Base-by-base conservation (phyloP, 2,888 invertebrate species). In the Philereme vetulata region DNA sequence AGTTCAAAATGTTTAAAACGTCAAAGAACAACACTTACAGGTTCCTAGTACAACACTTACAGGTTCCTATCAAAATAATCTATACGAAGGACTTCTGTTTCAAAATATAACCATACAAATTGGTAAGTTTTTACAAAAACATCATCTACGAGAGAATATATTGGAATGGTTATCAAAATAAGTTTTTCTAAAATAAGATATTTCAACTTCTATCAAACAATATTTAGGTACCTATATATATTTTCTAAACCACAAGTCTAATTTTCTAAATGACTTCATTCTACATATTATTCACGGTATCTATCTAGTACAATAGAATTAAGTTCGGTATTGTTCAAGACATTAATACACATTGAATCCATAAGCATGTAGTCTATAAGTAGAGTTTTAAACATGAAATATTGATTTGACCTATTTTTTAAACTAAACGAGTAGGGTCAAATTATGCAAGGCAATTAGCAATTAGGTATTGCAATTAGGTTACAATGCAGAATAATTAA, bases 211-310 rank as follows among this genome's bases (percentile, higher is more conserved):
- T 75, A 78, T 21, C 21, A 74, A 68, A 71, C 59, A 21, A 21
- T 21, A 21, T 21, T 21, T 21, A 21, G 21, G 21, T 21, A 21
- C 21, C 84, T 80, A 75, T 82, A 75, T 84, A 79, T 38, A 82
- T 76, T 81, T 80, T 81, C 85, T 87, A 87, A 85, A 86, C 82
- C 80, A 85, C 88, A 79, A 80, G 66, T 81, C 85, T 88, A 88
- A 75, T 72, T 71, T 76, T 69, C 85, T 78, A 84, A 65, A 53
- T 61, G 47, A 80, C 70, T 76, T 75, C 38, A 63, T 51, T 72
- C 73, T 75, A 75, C 62, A 65, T 71, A 65, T 50, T 65, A 67
- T 71, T 67, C 64, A 71, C 62, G 65, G 71, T 73, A 74, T 60
- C 67, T 70, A 43, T 7, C 21, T 35, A 38, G 38, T 38, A 38